Base-by-base conservation (phyloP, 2,113 vertebrate species). In the Callipepla squamata region DNA sequence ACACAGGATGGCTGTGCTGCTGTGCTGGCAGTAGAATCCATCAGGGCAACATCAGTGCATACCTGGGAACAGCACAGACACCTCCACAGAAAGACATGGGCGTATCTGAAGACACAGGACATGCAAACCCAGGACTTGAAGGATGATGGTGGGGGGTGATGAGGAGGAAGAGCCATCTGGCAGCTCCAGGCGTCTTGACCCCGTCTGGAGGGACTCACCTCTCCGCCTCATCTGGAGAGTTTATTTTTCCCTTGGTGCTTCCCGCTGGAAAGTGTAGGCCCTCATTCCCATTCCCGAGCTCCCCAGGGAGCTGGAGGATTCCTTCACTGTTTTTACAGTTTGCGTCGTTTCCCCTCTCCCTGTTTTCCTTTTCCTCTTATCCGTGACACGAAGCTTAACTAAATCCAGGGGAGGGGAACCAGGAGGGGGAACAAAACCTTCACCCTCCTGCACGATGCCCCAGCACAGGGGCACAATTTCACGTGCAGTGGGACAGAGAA, bases 321-420 rank as follows among this genome's bases (percentile, higher is more conserved):
- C 62, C 45, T 80, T 66, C 75, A 30, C 68, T 95, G 90, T 80
- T 95, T 94, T 94, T 83, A 91, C 66, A 92, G 80, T 95, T 96
- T 68, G 53, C 2, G 0, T 68, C 84, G 38, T 89, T 96, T 95
- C 76, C 78, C 48, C 72, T 87, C 1, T 1, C 62, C 73, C 72
- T 80, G 55, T 85, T 93, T 93, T 76, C 67, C 83, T 93, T 62
- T 85, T 81, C 79, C 80, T 83, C 62, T 92, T 47, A 80, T 68
- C 86, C 12, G 2, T 63, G 78, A 92, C 78, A 66, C 0, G 7
- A 88, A 82, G 34, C 77, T 88, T 76, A 94, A 88, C 89, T 59
- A 45, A 87, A 80, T 45, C 55, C 81, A 12, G 3, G 66, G 65
- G 68, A 77, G 4, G 19, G 25, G 34, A 90, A 44, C 32, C 8